Conservation (phyloP, 2,888 invertebrate genomes). For the Parnassius mnemosyne region DNA sequence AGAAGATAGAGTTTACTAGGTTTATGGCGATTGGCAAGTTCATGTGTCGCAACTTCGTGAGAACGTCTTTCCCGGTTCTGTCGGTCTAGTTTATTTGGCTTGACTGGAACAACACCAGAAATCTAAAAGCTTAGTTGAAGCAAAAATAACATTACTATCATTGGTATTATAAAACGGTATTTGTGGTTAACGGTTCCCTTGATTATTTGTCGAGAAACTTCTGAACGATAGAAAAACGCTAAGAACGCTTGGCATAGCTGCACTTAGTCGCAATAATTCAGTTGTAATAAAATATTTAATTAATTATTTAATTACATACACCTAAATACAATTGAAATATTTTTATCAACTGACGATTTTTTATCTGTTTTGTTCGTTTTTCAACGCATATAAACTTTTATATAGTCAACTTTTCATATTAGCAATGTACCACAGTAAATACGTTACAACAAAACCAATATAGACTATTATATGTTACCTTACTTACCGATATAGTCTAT, state of each 20-base stretch:
- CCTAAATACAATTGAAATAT: too few relatives aligned
- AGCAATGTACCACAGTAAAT: neutral
- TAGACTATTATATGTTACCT: too few relatives aligned
- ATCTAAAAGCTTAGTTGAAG: slow-evolving; percentile 83
- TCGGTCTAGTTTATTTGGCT: slow-evolving; percentile 82
- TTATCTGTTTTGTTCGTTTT: too few relatives aligned
- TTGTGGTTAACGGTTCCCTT: slow-evolving; percentile 77
- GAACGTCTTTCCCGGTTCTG: slow-evolving; percentile 84
- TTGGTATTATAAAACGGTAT: slow-evolving; percentile 79
- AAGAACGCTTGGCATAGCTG: slow-evolving; percentile 82
- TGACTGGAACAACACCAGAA: slow-evolving; percentile 86
- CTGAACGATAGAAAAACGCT: slow-evolving; percentile 86
- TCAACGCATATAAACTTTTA: too few relatives aligned
- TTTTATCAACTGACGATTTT: too few relatives aligned
- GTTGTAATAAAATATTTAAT: slow-evolving; percentile 8
- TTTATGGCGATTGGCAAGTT: slow-evolving; percentile 78
- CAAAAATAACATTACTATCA: slow-evolving; percentile 70
- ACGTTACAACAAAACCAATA: too few relatives aligned
- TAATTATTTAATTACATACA: neutral
- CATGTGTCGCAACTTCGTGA: slow-evolving; percentile 83
- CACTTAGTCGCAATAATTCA: neutral
- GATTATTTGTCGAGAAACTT: slow-evolving; percentile 80
- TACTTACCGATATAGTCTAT: too few relatives aligned
- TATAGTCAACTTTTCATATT: neutral
- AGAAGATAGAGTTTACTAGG: slow-evolving; percentile 33